phyloP scores from a whole-genome alignment of 2,888 invertebrate species.

The Malthinus seriepunctatus region DNA sequence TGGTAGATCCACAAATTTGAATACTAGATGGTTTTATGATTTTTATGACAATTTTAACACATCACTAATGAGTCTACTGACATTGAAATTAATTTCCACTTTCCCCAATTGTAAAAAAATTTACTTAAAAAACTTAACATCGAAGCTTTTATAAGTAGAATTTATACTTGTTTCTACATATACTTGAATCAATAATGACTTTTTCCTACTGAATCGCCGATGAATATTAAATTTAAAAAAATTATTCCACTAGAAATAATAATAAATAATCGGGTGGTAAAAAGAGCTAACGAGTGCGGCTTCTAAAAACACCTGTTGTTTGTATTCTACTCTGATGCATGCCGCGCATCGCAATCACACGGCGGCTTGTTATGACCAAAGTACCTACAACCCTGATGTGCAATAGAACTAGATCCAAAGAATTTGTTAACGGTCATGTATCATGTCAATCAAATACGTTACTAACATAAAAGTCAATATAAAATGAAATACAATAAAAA shows the following conservation, averaged over 20 bases:
- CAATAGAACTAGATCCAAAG: conserved; percentile 41
- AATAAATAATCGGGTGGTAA: conserved; percentile 40
- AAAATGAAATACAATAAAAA: conserved; percentile 23
- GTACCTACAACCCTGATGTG: conserved; percentile 40
- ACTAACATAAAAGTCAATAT: conserved; percentile 24
- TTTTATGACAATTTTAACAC: too few relatives aligned
- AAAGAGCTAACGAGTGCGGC: conserved; percentile 42
- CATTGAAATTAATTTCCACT: too few relatives aligned
- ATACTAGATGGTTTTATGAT: too few relatives aligned
- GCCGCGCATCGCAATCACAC: conserved; percentile 44
- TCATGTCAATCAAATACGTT: conserved; percentile 40
- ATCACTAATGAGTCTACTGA: too few relatives aligned
- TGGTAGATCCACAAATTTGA: too few relatives aligned
- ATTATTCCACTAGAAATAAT: conserved; percentile 43
- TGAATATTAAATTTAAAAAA: conserved; percentile 28
- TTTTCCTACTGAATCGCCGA: not conserved
- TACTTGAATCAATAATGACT: too few relatives aligned
- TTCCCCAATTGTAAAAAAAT: too few relatives aligned
- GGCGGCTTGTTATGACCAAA: conserved; percentile 42
- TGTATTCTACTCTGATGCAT: conserved; percentile 40
- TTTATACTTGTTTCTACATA: too few relatives aligned
- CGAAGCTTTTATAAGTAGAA: too few relatives aligned
- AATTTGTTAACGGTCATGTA: conserved; percentile 41
- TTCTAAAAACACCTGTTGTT: conserved; percentile 45
- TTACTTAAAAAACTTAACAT: too few relatives aligned